A percentile compares a stretch with the other conserved stretches of the same genome.
Conservation (phyloP, 2,888 invertebrate species). For the Ischnura elegans region DNA sequence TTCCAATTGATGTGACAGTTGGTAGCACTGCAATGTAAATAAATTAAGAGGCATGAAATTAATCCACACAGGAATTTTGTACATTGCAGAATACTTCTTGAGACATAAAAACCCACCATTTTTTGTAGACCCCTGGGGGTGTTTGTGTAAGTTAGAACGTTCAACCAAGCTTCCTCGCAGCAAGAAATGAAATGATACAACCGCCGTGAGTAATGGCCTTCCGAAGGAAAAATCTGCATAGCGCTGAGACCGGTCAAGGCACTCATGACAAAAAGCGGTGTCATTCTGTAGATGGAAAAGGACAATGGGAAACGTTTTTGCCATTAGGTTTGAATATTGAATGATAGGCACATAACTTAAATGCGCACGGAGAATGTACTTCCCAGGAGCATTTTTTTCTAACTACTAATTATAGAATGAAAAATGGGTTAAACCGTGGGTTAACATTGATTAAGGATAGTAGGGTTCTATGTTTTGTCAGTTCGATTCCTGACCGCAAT, state of each 20-base stretch:
- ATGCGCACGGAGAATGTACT: too few relatives aligned
- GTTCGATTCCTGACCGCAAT: too few relatives aligned
- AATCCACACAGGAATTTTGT: neutral
- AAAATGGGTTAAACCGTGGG: too few relatives aligned
- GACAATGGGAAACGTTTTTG: too few relatives aligned
- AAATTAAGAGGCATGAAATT: neutral
- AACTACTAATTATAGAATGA: too few relatives aligned
- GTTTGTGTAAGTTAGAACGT: conserved; percentile 48
- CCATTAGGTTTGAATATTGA: too few relatives aligned
- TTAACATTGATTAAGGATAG: too few relatives aligned
- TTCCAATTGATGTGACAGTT: conserved; percentile 69
- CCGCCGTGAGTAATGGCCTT: neutral
- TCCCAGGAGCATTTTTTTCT: too few relatives aligned
- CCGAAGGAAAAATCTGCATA: neutral
- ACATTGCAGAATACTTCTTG: neutral
- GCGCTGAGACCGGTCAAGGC: neutral
- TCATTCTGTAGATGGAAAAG: conserved; percentile 17
- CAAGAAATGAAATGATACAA: conserved; percentile 9
- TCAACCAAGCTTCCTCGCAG: conserved; percentile 36
- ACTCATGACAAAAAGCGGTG: conserved; percentile 22
- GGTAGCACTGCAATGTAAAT: conserved; percentile 68
- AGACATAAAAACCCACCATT: conserved; percentile 35
- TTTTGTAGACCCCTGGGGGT: conserved; percentile 32
- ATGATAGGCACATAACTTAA: too few relatives aligned
- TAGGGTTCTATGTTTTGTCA: too few relatives aligned